Evolutionary conservation across 1,140 invertebrate species (phyloP).

Genomic region (Drosophila serrata): DNA sequence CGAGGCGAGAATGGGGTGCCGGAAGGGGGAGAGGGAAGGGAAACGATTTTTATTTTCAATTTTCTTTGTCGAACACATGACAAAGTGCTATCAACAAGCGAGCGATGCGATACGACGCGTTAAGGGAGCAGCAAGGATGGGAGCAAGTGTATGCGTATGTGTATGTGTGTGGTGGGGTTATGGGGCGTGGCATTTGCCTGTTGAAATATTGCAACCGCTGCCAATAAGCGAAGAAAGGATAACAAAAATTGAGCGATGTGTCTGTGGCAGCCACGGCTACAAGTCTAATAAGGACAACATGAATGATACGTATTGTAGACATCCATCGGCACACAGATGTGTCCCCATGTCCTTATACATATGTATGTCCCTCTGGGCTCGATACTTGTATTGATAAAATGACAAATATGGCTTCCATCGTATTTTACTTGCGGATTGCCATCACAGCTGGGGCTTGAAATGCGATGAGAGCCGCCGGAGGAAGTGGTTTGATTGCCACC

Average conservation of each 20-base stretch:
- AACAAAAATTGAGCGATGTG: constrained; percentile 63
- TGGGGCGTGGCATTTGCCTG: constrained; percentile 61
- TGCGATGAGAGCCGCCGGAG: constrained; percentile 20
- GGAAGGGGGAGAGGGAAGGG: constrained; percentile 2
- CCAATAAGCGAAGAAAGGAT: constrained; percentile 61
- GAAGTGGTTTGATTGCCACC: constrained; percentile 37
- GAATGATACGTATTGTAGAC: constrained; percentile 54
- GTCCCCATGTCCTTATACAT: neutral
- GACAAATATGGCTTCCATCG: constrained; percentile 56
- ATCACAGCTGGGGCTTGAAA: constrained; percentile 34
- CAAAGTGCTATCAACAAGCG: constrained; percentile 79
- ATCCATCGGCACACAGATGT: constrained; percentile 24
- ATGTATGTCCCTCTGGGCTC: neutral
- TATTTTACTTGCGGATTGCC: constrained; percentile 42
- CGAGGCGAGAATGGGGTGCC: constrained; percentile 26
- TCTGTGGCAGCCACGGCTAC: constrained; percentile 44
- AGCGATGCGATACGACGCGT: constrained; percentile 32
- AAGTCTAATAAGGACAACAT: constrained; percentile 61
- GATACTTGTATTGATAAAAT: constrained; percentile 58
- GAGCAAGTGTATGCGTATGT: no score
- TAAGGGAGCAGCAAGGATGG: constrained; percentile 29
- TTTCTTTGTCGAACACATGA: constrained; percentile 79
- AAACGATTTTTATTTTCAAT: constrained; percentile 81
- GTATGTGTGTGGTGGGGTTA: constrained; percentile 5
- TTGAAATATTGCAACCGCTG: constrained; percentile 62